These are phyloP conservation scores for Drosophila limbata DNA, from an alignment of 2,888 invertebrate species.

Conservation along the genomic window DNA sequence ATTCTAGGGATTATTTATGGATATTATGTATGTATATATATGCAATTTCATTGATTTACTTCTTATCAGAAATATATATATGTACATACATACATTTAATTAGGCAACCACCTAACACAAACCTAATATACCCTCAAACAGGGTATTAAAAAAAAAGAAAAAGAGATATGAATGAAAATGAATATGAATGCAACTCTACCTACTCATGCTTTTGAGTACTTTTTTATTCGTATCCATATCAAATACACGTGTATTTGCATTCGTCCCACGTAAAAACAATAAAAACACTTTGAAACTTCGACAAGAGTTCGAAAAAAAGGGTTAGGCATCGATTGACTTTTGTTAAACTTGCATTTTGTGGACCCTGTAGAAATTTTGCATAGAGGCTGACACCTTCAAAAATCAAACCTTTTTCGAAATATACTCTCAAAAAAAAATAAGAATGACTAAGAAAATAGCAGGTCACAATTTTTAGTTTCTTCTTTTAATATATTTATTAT, in stretches of 20 bases:
- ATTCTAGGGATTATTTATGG: no score
- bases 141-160: constrained; percentile 6
- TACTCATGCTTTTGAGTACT: constrained; percentile 3
- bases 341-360: not conserved
- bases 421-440: no score
- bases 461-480: no score
- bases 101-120: not conserved
- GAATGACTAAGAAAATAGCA: no score
- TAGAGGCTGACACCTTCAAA: no score
- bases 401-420: no score
- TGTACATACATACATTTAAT: no score
- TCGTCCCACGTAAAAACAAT: constrained; percentile 36
- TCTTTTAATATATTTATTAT: no score
- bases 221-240: not conserved
- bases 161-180: constrained; percentile 33
- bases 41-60: no score
- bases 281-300: constrained; percentile 53
- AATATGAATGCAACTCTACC: constrained; percentile 20
- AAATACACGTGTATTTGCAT: constrained; percentile 28
- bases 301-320: not conserved
- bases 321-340: not conserved
- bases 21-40: no score
- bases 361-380: not conserved
- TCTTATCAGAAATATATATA: no score
- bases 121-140: not conserved